Base-by-base conservation (phyloP, 2,113 vertebrate genomes). In the Petroica traversi region DNA sequence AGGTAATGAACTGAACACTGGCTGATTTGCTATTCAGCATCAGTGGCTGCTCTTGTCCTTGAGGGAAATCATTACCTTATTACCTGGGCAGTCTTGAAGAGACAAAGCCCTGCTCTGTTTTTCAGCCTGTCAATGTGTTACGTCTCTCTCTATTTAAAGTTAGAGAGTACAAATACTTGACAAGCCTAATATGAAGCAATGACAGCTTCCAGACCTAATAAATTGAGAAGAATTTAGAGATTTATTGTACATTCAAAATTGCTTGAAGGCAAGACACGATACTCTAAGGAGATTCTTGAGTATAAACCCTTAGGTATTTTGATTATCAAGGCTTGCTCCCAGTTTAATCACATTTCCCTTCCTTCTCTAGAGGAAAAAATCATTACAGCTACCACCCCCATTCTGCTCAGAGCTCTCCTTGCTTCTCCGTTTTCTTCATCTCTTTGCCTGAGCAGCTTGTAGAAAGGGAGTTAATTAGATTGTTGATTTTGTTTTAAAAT, bases 281-380 rank as follows among this genome's bases (percentile, higher is more conserved):
- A 69, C 57, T 49, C 43, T 59, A 90, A 92, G 85, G n/a, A 74
- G 55, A 77, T 93, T 83, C 36, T 80, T 83, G 74, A 85, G 82
- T 93, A 88, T 85, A 96, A 93, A 63, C 46, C 92, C 75, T 84
- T 40, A 55, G 79, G 88, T 95, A 54, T 71, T 93, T 78, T 90
- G 89, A 83, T 94, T 85, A 94, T 81, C 1, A 3, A 83, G 68
- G 48, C 31, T 78, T 81, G n/a, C 34, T 94, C 55, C 25, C 43
- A 87, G n/a, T 78, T 91, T 95, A 93, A 93, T 92, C 89, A 86
- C 59, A 94, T 90, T 93, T 92, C 59, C 57, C 52, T 95, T 88
- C 34, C 34, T 91, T 73, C 74, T 91, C 63, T 69, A 33, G 62
- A 71, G 64, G 31, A 80, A 85, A 92, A 92, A 90, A 59, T 86